Percentiles rank a stretch among this genome's conserved stretches.
These are phyloP conservation scores for Synergus gifuensis DNA, from an alignment of 2,888 invertebrate species.

Conservation along the genomic window DNA sequence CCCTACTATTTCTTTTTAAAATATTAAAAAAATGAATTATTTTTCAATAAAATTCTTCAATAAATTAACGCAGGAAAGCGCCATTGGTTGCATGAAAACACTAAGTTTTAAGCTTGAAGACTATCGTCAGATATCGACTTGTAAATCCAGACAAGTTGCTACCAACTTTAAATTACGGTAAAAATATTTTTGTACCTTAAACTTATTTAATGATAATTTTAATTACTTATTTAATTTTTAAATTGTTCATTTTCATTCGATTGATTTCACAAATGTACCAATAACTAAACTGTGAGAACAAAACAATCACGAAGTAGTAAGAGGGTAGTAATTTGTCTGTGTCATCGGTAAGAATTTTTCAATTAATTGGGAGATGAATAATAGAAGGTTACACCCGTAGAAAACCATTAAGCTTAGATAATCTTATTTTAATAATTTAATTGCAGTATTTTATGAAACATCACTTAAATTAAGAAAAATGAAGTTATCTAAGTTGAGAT, in stretches of 20 bases:
- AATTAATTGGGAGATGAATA: not conserved
- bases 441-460: not conserved
- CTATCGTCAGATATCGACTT: too few species aligned
- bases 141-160: slow-evolving; percentile 11
- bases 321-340: not conserved
- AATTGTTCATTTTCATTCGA: not conserved
- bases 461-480: not conserved
- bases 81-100: not conserved
- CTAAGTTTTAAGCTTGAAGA: not conserved
- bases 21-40: not conserved
- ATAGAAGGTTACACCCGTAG: not conserved
- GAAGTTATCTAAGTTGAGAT: slow-evolving; percentile 29
- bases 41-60: not conserved
- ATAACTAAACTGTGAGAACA: not conserved
- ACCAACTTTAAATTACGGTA: not conserved
- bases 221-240: not conserved
- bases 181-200: not conserved
- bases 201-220: not conserved
- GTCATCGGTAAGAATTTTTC: not conserved
- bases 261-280: not conserved
- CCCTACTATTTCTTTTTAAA: not conserved
- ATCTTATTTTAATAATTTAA: not conserved
- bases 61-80: not conserved
- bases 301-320: not conserved
- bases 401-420: not conserved